Percentiles rank a stretch among this genome's conserved stretches.
Conservation (phyloP, 2,113 vertebrate genomes). For the Silurus glanis region DNA sequence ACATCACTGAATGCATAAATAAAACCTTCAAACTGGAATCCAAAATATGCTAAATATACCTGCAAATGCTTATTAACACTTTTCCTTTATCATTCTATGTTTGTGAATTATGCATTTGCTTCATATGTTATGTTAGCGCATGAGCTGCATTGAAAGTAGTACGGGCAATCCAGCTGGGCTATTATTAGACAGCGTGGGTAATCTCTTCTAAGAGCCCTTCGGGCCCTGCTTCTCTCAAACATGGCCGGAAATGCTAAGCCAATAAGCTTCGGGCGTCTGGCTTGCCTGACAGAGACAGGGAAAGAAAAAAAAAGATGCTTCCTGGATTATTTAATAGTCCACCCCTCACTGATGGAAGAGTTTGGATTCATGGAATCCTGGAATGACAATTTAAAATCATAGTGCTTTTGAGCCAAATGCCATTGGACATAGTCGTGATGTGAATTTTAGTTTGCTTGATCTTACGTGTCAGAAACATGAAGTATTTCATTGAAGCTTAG, state of each 20-base stretch:
- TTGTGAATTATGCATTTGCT: not conserved
- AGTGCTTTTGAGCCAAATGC: not conserved
- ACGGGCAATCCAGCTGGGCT: conserved; percentile 63
- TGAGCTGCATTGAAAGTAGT: conserved; percentile 38
- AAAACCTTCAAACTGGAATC: conserved; percentile 1
- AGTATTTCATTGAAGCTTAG: conserved; percentile 1
- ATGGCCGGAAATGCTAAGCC: conserved; percentile 91
- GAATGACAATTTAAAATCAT: conserved; percentile 47
- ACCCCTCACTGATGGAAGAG: conserved; percentile 45
- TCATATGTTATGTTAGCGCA: conserved; percentile 8
- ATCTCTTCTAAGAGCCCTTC: conserved; percentile 91
- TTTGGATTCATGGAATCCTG: conserved; percentile 51
- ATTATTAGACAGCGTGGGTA: conserved; percentile 90
- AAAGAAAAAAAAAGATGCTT: conserved; percentile 28
- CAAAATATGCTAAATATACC: not conserved
- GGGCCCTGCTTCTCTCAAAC: conserved; percentile 84
- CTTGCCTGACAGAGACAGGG: conserved; percentile 60
- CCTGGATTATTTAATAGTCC: conserved; percentile 67
- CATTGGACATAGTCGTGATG: not conserved
- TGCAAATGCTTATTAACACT: not conserved
- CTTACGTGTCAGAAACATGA: not conserved
- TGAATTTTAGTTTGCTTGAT: conserved; percentile 4
- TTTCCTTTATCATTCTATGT: no score
- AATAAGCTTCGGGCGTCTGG: conserved; percentile 83
- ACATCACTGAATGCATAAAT: not conserved